phyloP scores from a whole-genome alignment of 2,888 invertebrate genomes.

The Nymphalis c-album region DNA sequence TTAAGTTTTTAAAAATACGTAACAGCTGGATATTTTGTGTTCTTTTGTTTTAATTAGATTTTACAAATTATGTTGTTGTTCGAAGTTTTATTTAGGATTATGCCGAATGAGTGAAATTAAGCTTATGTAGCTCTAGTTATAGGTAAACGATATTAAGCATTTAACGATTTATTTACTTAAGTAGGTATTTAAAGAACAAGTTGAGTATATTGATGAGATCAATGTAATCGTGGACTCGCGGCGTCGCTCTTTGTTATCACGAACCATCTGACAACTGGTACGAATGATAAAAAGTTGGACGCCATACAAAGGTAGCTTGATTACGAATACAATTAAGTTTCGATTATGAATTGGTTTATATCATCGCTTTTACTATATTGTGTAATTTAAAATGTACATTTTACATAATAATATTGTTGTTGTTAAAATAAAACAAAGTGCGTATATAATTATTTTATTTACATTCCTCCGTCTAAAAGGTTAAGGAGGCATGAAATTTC shows the following conservation, averaged over 20 bases:
- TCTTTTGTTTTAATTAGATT: constrained; percentile 49
- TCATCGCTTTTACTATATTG: constrained; percentile 68
- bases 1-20: constrained; percentile 47
- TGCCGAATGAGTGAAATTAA: constrained; percentile 18
- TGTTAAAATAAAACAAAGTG: constrained; percentile 73
- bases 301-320: not conserved
- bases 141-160: constrained; percentile 23
- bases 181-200: constrained; percentile 26
- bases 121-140: constrained; percentile 19
- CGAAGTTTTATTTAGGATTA: constrained; percentile 10
- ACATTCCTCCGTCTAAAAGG: not conserved
- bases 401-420: constrained; percentile 77
- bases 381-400: constrained; percentile 75
- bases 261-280: not conserved
- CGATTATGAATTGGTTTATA: constrained; percentile 55
- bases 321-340: constrained; percentile 50
- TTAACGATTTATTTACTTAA: constrained; percentile 25
- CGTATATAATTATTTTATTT: constrained; percentile 36
- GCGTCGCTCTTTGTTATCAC: not conserved
- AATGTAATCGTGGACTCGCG: constrained; percentile 6
- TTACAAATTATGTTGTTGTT: constrained; percentile 42
- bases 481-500: too few relatives aligned
- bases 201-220: constrained; percentile 12
- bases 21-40: constrained; percentile 56
- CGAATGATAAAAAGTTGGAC: not conserved